Conservation (phyloP, 2,113 vertebrate species). For the Parotia lawesii region DNA sequence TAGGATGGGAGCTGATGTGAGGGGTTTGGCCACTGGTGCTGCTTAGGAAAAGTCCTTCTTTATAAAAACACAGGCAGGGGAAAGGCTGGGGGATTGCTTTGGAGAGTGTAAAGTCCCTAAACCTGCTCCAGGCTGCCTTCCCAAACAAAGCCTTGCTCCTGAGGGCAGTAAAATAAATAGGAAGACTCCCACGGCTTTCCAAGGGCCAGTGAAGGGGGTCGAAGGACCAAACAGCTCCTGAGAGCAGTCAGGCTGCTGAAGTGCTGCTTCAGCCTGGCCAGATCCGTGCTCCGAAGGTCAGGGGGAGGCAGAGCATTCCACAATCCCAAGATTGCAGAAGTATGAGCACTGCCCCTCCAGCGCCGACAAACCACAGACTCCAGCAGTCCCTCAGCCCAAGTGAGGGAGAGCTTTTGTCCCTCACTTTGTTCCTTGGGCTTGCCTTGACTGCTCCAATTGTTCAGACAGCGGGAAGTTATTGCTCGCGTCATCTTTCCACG, state of each 20-base stretch:
- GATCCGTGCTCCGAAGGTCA: not conserved
- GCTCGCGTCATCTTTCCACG: not conserved
- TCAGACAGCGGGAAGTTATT: not conserved
- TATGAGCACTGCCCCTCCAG: not conserved
- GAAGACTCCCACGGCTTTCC: not conserved
- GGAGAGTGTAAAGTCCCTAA: not conserved
- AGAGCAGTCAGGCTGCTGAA: not conserved
- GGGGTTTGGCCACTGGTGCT: not conserved
- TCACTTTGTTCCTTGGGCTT: not conserved
- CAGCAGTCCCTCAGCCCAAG: not conserved
- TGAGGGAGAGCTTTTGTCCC: not conserved
- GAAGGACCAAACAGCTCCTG: not conserved
- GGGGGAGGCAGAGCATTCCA: constrained; percentile 40
- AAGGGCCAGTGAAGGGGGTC: not conserved
- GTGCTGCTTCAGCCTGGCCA: not conserved
- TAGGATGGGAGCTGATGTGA: not conserved
- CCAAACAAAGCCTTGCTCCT: not conserved
- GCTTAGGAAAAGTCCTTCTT: not conserved
- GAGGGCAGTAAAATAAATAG: not conserved
- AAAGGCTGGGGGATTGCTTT: not conserved
- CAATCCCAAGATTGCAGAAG: constrained; percentile 19
- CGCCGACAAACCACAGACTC: constrained; percentile 33
- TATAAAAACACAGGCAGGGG: not conserved
- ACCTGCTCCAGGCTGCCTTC: not conserved
- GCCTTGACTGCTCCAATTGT: not conserved